Conservation (phyloP, 2,113 vertebrate species). For the Laterallus jamaicensis region DNA sequence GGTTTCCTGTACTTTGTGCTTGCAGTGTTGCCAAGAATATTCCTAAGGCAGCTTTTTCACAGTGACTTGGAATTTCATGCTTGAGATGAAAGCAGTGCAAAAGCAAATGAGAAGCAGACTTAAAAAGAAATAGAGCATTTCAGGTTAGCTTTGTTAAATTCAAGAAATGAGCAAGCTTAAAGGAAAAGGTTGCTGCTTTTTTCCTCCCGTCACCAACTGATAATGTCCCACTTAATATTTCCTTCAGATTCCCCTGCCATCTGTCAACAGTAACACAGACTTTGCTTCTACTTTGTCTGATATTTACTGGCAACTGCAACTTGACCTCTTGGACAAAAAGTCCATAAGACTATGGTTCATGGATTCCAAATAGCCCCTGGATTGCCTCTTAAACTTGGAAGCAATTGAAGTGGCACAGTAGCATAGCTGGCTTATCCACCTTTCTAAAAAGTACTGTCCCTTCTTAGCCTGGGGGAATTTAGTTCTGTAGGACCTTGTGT, state of each 20-base stretch:
- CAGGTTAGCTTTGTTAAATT: neutral
- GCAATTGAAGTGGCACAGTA: neutral
- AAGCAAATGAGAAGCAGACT: neutral
- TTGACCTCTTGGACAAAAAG: neutral
- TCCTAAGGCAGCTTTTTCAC: slow-evolving; percentile 15
- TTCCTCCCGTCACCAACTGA: neutral
- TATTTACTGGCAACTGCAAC: neutral
- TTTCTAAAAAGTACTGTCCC: neutral
- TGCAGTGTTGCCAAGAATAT: slow-evolving; percentile 41
- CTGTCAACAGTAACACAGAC: neutral
- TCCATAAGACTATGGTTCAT: neutral
- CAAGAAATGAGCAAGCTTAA: neutral
- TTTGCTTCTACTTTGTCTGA: neutral
- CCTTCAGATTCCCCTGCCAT: neutral
- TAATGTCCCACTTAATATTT: neutral
- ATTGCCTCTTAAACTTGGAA: neutral
- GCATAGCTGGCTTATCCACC: neutral
- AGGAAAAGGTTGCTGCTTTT: neutral
- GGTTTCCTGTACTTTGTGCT: slow-evolving; percentile 48
- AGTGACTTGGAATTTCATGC: slow-evolving; percentile 45
- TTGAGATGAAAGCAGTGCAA: slow-evolving; percentile 36
- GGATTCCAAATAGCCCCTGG: neutral
- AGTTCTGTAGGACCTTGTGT: neutral
- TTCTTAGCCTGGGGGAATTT: neutral
- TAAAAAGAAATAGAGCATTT: neutral